Evolutionary conservation across 2,888 invertebrate species (phyloP).

Genomic region (Yponomeuta sedellus): DNA sequence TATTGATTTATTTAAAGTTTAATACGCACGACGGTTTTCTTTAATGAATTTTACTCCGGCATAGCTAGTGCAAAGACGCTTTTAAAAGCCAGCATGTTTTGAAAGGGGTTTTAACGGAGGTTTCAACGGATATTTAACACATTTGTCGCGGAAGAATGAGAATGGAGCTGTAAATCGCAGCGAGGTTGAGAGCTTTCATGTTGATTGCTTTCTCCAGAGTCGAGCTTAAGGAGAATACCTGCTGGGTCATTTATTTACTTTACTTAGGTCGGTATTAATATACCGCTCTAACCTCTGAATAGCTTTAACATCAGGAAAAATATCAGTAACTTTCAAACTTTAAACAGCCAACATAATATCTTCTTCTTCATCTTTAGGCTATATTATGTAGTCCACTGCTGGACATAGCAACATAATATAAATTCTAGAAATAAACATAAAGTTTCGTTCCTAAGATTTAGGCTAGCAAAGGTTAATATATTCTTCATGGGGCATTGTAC

Average conservation of each 20-base stretch:
- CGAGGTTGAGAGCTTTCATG: conserved; percentile 30
- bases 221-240: conserved; percentile 14
- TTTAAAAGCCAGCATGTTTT: background rate
- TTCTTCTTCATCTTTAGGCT: too few relatives aligned
- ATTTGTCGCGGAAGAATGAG: conserved; percentile 10
- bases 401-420: too few relatives aligned
- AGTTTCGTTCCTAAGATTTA: too few relatives aligned
- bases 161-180: conserved; percentile 25
- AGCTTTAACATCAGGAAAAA: too few relatives aligned
- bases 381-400: too few relatives aligned
- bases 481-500: too few relatives aligned
- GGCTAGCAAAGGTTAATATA: too few relatives aligned
- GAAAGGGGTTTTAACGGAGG: background rate
- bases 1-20: background rate
- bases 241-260: conserved; percentile 11
- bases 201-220: conserved; percentile 29
- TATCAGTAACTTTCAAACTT: too few relatives aligned
- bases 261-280: background rate
- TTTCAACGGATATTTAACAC: conserved; percentile 9
- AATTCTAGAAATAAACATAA: too few relatives aligned
- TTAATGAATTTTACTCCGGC: too few relatives aligned
- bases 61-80: background rate
- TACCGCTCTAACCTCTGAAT: background rate
- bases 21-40: too few relatives aligned
- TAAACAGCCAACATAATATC: too few relatives aligned